Evolutionary conservation across 2,888 invertebrate genomes (phyloP).

Genomic region (Scelioninae gen. 1): DNA sequence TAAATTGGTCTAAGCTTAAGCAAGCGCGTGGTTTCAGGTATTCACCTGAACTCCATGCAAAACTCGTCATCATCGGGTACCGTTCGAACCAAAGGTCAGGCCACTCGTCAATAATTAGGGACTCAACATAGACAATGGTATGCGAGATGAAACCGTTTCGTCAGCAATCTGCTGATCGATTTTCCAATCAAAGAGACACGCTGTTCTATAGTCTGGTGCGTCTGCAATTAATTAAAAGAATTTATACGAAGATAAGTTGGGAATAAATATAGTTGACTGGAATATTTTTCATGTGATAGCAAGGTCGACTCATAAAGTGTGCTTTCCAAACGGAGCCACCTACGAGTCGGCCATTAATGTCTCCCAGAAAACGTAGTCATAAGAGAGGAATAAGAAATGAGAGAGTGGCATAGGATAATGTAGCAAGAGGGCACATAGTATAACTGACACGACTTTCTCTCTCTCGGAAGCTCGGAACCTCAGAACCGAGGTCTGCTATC

Average conservation of each 20-base stretch:
- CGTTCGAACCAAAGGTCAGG: conserved; percentile 48
- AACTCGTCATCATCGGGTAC: conserved; percentile 55
- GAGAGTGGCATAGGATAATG: background rate
- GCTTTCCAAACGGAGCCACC: conserved; percentile 54
- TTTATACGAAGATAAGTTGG: no score
- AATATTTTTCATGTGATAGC: conserved; percentile 24
- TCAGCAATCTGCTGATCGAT: background rate
- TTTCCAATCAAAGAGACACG: no score
- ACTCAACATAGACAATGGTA: conserved; percentile 24
- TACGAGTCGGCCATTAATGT: conserved; percentile 65
- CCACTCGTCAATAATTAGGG: conserved; percentile 35
- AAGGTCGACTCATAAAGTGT: conserved; percentile 59
- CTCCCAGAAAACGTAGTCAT: conserved; percentile 64
- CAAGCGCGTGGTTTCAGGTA: background rate
- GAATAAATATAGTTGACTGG: no score
- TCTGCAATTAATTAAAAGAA: conserved; percentile 30
- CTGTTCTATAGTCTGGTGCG: no score
- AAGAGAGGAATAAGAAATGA: conserved; percentile 64
- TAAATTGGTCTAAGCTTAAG: conserved; percentile 45
- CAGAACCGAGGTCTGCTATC: no score
- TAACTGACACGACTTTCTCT: no score
- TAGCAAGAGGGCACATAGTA: no score
- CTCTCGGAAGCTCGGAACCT: no score
- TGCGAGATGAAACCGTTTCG: background rate
- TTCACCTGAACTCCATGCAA: conserved; percentile 25